A percentile compares a stretch with the other conserved stretches of the same genome.
Evolutionary conservation across 2,888 invertebrate species (phyloP).

Genomic region (Acanthosepion lycidas): DNA sequence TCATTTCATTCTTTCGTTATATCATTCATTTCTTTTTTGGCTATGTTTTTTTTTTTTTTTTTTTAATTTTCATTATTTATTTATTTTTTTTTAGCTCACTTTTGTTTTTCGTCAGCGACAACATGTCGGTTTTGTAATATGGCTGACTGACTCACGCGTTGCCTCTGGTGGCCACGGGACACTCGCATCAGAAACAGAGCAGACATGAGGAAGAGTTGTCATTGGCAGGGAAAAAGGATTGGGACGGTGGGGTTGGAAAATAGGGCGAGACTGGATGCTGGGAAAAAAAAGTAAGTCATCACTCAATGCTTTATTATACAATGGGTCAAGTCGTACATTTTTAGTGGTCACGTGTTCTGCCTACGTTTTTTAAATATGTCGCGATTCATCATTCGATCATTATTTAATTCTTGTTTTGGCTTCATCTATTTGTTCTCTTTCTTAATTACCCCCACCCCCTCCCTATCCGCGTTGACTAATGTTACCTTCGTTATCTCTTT

Average conservation of each 20-base stretch:
- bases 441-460: no score
- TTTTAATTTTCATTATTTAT: background rate
- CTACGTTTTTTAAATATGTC: background rate
- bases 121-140: constrained; percentile 17
- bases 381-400: background rate
- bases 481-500: no score
- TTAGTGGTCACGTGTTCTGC: background rate
- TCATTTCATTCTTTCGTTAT: background rate
- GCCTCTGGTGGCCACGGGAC: constrained; percentile 5
- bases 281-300: background rate
- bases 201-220: background rate
- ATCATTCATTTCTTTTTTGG: background rate
- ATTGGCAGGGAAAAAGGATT: background rate
- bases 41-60: no score
- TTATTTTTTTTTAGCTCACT: background rate
- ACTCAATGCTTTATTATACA: background rate
- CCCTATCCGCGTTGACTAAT: no score
- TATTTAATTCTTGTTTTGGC: background rate
- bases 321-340: constrained; percentile 22
- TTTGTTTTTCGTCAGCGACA: background rate
- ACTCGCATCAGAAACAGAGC: background rate
- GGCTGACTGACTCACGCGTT: constrained; percentile 8
- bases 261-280: background rate
- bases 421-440: no score
- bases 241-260: background rate